Base-by-base conservation (phyloP, 2,113 vertebrate genomes). In the Candoia aspera region DNA sequence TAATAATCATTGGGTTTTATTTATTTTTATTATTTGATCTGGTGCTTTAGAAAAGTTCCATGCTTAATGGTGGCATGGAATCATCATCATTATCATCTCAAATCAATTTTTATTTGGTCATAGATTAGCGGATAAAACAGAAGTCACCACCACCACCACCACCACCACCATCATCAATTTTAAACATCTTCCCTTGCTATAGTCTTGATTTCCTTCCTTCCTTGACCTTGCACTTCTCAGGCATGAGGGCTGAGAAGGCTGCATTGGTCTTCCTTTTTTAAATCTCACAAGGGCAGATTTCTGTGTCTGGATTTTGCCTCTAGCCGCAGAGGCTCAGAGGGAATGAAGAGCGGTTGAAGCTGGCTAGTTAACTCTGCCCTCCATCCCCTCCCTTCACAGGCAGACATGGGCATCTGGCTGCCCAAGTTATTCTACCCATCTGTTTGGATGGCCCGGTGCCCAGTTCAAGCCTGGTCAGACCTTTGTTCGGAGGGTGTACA, bases 371-470 rank as follows among this genome's bases (percentile, higher is more conserved):
- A 17, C 79, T 59, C 19, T 73, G 57, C 87, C 93, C 79, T 84
- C 91, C 26, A 37, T 57, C 23, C 55, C 37, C 93, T 53, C 17
- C 0, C 19, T 85, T 90, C n/a, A 5, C 17, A n/a, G 42, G 21
- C 0, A 0, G 0, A 4, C 0, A 0, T 26, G 68, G 59, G 57
- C 49, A 90, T 86, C 68, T 89, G 92, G 3, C 87, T 94, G 92
- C 93, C 91, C 60, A 23, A 12, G n/a, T 11, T 91, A 0, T 0
- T 42, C 0, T 55, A 24, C 4, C 95, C 96, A 95, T 93, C 92
- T 94, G 93, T 83, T 94, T 58, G 5, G 4, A 33, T 93, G 95
- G 93, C 95, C 94, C 26, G 2, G 12, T 92, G 91, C 94, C 93
- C 62, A 21, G 0, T 0, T 2, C 13, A 62, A 13, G 29, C 8